Evolutionary conservation across 2,888 invertebrate species (phyloP).

Genomic region (Pheosia gnoma): DNA sequence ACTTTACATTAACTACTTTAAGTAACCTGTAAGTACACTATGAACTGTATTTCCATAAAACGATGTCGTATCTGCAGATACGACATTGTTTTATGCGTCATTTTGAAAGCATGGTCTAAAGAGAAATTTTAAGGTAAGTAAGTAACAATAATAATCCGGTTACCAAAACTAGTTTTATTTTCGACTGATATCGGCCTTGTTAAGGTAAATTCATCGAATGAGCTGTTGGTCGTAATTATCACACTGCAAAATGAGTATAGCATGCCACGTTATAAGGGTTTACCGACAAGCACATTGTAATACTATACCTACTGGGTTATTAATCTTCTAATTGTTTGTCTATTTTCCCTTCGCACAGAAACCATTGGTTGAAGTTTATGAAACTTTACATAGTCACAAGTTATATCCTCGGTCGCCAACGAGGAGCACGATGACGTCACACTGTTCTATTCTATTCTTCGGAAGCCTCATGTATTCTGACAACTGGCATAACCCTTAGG

Average conservation of each 20-base stretch:
- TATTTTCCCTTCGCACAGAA: too few relatives aligned
- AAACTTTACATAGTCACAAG: too few relatives aligned
- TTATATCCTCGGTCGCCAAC: too few relatives aligned
- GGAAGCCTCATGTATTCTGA: too few relatives aligned
- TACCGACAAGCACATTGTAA: not conserved
- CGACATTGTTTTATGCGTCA: not conserved
- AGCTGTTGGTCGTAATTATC: constrained; percentile 3
- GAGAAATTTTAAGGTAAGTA: not conserved
- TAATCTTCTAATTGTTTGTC: too few relatives aligned
- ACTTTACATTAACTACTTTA: not conserved
- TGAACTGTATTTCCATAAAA: not conserved
- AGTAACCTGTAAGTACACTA: not conserved
- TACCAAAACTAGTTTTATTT: not conserved
- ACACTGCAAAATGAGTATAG: not conserved
- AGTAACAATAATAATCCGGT: not conserved
- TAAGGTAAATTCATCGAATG: not conserved
- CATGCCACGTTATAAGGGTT: not conserved
- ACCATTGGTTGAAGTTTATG: too few relatives aligned
- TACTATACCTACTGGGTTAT: too few relatives aligned
- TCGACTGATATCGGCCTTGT: not conserved
- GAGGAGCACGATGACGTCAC: too few relatives aligned
- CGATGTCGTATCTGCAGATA: not conserved
- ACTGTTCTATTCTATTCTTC: too few relatives aligned
- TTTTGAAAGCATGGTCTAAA: not conserved
- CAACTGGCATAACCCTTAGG: too few relatives aligned